Evolutionary conservation across 2,113 vertebrate species (phyloP).

Genomic region (Sigmodon hispidus): DNA sequence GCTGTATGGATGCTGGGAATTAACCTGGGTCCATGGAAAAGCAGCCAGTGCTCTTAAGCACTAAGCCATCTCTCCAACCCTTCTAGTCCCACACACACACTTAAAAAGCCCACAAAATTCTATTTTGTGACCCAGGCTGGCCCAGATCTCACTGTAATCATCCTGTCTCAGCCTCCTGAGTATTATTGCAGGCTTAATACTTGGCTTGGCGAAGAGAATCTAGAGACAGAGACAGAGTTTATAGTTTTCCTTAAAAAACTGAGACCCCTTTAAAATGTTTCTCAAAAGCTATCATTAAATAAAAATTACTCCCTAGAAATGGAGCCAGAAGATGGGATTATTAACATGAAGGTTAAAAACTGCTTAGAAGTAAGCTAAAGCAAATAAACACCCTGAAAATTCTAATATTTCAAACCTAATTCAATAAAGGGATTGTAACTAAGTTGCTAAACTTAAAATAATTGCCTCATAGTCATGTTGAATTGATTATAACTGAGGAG

Average conservation of each 20-base stretch:
- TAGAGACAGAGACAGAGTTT: not conserved
- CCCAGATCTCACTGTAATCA: not conserved
- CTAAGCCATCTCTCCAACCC: not conserved
- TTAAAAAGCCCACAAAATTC: not conserved
- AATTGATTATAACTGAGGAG: constrained; percentile 72
- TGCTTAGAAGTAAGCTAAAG: not conserved
- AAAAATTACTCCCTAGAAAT: constrained; percentile 39
- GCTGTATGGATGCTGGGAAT: not conserved
- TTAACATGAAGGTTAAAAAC: not conserved
- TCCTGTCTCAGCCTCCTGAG: not conserved
- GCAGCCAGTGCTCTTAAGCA: not conserved
- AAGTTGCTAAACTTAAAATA: constrained; percentile 59
- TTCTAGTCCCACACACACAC: not conserved
- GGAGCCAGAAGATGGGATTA: not conserved
- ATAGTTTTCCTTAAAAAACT: constrained; percentile 16
- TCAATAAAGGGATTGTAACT: constrained; percentile 43
- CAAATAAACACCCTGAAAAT: not conserved
- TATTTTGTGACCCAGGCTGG: not conserved
- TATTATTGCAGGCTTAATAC: not conserved
- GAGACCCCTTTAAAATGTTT: constrained; percentile 27
- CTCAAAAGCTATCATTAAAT: constrained; percentile 23
- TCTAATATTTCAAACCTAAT: constrained; percentile 9
- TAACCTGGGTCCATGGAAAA: not conserved
- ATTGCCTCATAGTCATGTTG: constrained; percentile 63
- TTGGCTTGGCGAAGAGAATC: not conserved